Percentiles rank a stretch among this genome's conserved stretches.
These are phyloP conservation scores for Acrocephalus kingi DNA, from an alignment of 2,113 vertebrate species.

Conservation along the genomic window DNA sequence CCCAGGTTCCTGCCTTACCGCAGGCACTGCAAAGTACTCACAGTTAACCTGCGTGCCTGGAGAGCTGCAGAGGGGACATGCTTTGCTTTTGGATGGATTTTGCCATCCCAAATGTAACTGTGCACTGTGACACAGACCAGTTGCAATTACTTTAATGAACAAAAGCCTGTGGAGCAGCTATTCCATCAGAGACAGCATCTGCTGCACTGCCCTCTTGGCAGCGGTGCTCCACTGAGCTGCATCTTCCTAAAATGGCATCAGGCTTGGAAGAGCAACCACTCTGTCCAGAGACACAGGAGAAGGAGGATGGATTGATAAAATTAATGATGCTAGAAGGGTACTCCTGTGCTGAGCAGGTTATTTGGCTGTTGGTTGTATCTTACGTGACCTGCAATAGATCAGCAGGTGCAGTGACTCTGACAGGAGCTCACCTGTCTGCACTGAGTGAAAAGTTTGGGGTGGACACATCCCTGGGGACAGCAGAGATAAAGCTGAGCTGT, in stretches of 20 bases:
- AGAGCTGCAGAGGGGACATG: neutral
- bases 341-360: neutral
- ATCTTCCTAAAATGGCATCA: neutral
- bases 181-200: neutral
- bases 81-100: neutral
- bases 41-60: neutral
- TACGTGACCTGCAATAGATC: neutral
- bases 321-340: neutral
- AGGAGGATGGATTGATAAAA: neutral
- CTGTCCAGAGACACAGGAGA: neutral
- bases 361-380: neutral
- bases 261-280: neutral
- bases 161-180: neutral
- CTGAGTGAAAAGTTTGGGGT: neutral
- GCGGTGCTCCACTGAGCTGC: neutral
- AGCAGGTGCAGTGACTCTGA: neutral
- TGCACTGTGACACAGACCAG: neutral
- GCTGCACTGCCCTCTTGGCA: neutral
- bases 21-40: neutral
- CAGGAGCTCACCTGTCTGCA: neutral
- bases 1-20: neutral
- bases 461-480: fast-evolving
- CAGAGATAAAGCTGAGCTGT: neutral
- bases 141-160: neutral
- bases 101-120: neutral